phyloP scores from a whole-genome alignment of 2,113 vertebrate species.

The Dromiciops gliroides region DNA sequence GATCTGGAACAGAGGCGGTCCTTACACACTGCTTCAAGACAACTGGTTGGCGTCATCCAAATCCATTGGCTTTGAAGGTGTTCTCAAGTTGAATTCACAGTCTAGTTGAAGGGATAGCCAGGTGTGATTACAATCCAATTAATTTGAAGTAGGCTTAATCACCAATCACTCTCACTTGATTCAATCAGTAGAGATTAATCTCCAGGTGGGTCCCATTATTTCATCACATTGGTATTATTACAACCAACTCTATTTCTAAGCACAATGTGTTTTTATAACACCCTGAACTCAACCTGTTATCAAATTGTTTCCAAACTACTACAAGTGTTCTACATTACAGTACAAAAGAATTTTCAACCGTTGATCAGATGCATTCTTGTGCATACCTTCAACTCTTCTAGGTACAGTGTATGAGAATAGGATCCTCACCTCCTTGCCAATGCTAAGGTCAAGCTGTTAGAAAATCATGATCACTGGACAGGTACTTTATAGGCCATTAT shows the following conservation, averaged over 20 bases:
- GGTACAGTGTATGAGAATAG: neutral
- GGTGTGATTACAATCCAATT: too few species aligned
- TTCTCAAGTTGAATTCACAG: too few species aligned
- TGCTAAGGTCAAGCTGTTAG: neutral
- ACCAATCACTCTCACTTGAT: too few species aligned
- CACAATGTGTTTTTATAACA: neutral
- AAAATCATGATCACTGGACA: neutral
- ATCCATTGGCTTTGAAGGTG: too few species aligned
- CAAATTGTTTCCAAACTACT: neutral
- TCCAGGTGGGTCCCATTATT: too few species aligned
- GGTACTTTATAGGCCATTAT: neutral
- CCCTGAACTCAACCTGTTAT: neutral
- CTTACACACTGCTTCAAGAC: too few species aligned
- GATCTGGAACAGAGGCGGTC: too few species aligned
- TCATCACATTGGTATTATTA: too few species aligned
- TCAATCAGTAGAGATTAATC: too few species aligned
- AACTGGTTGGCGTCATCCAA: too few species aligned
- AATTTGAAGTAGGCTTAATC: too few species aligned
- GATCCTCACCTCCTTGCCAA: neutral
- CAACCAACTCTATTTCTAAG: neutral
- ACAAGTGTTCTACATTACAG: neutral
- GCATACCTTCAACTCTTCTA: neutral
- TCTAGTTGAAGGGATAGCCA: too few species aligned
- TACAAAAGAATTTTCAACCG: neutral
- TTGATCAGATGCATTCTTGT: neutral